Evolutionary conservation across 2,113 vertebrate species (phyloP).

Genomic region (Phodopus roborovskii): DNA sequence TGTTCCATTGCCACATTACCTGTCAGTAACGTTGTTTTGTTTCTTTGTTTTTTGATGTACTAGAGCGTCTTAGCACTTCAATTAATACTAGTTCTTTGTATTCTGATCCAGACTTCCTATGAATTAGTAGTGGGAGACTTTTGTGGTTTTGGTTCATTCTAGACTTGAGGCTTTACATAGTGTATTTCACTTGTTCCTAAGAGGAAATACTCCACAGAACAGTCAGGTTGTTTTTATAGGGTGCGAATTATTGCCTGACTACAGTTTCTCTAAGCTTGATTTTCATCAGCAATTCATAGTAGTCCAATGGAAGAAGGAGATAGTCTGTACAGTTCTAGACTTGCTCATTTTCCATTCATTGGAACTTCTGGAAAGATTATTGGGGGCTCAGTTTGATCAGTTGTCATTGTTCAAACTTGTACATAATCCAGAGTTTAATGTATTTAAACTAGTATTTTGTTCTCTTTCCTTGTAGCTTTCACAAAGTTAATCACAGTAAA

Average conservation of each 20-base stretch:
- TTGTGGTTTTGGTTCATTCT: conserved; percentile 10
- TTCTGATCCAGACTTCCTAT: neutral
- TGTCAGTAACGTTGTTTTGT: neutral
- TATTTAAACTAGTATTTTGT: conserved; percentile 38
- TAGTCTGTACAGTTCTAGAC: neutral
- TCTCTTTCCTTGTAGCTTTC: conserved; percentile 90
- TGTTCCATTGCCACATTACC: neutral
- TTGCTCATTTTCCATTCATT: neutral
- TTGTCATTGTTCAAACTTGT: conserved; percentile 24
- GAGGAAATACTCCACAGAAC: neutral
- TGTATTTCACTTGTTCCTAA: neutral
- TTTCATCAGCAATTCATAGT: neutral
- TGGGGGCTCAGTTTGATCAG: neutral
- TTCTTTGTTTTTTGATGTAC: neutral
- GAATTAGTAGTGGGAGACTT: neutral
- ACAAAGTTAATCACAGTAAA: conserved; percentile 99
- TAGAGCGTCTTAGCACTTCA: neutral
- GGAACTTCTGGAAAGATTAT: neutral
- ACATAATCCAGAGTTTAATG: neutral
- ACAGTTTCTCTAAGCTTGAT: neutral
- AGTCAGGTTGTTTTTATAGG: neutral
- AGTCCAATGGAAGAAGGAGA: neutral
- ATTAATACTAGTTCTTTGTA: neutral
- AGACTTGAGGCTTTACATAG: neutral
- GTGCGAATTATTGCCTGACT: neutral